Evolutionary conservation across 92 coral and sea anemone genomes (phyloP).

Genomic region (Blastomussa wellsi): DNA sequence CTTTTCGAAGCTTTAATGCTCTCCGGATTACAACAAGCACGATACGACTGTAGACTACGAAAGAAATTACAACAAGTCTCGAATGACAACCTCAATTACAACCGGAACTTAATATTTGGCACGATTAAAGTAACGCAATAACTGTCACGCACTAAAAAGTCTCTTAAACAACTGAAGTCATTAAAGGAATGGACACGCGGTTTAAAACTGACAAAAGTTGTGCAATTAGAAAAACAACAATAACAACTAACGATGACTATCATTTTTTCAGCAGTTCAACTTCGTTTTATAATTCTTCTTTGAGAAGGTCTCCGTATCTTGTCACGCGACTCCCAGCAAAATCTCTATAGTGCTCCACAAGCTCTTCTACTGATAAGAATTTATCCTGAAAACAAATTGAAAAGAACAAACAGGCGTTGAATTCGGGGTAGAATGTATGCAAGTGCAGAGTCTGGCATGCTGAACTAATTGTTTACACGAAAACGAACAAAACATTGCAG

Average conservation of each 20-base stretch:
- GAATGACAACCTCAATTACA: too few species aligned
- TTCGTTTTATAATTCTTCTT: constrained; percentile 36
- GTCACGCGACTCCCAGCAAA: constrained; percentile 83
- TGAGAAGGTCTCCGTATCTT: constrained; percentile 71
- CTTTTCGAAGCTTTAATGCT: too few species aligned
- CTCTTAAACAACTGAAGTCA: too few species aligned
- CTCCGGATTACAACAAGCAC: too few species aligned
- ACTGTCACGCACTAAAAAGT: too few species aligned
- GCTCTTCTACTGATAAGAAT: constrained; percentile 56
- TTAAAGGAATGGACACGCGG: not conserved
- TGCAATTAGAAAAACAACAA: too few species aligned
- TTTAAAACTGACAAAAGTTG: not conserved
- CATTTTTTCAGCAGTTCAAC: not conserved
- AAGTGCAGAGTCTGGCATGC: not conserved
- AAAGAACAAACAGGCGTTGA: too few species aligned
- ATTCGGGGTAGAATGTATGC: not conserved
- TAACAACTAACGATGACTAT: not conserved
- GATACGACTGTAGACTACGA: too few species aligned
- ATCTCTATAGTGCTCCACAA: constrained; percentile 52
- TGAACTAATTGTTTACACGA: not conserved
- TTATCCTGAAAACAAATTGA: constrained; percentile 57
- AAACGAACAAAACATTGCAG: too few species aligned
- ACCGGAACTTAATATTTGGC: too few species aligned
- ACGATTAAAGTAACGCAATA: too few species aligned
- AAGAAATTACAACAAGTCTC: too few species aligned